A percentile compares a stretch with the other conserved stretches of the same genome.
Conservation (phyloP, 1,140 invertebrate species). For the Lepidurus arcticus region DNA sequence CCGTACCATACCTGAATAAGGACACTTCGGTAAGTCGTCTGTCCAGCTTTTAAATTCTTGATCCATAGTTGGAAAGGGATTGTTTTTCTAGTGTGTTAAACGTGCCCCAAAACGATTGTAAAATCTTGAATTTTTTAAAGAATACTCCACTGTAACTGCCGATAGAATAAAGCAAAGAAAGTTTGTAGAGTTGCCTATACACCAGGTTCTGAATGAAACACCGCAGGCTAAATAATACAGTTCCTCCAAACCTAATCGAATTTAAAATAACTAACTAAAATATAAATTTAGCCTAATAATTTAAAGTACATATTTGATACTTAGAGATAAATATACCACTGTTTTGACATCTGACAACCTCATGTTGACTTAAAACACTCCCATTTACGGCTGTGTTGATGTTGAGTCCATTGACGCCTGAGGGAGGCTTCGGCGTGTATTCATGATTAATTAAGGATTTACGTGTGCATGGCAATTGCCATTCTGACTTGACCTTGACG, state of each 20-base stretch:
- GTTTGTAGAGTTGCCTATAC: background rate
- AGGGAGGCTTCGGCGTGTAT: background rate
- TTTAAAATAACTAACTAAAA: background rate
- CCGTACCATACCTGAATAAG: constrained; percentile 53
- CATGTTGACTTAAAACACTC: background rate
- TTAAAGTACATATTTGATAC: background rate
- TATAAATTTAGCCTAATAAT: background rate
- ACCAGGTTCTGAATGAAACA: background rate
- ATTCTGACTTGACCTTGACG: too few species aligned
- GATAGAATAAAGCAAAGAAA: background rate
- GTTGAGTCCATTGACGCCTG: background rate
- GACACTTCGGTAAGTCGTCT: constrained; percentile 77
- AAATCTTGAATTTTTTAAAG: background rate
- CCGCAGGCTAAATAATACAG: background rate
- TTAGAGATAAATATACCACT: background rate
- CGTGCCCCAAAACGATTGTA: too few species aligned
- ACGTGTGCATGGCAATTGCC: too few species aligned
- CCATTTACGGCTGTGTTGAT: background rate
- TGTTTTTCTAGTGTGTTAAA: too few species aligned
- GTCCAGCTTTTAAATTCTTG: constrained; percentile 58
- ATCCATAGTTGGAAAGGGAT: background rate
- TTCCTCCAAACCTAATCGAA: background rate
- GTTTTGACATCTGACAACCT: background rate
- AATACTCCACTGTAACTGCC: background rate
- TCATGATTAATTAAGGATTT: too few species aligned